A percentile compares a stretch with the other conserved stretches of the same genome.
Evolutionary conservation across 2,113 vertebrate genomes (phyloP).

Genomic region (Sapayoa aenigma): DNA sequence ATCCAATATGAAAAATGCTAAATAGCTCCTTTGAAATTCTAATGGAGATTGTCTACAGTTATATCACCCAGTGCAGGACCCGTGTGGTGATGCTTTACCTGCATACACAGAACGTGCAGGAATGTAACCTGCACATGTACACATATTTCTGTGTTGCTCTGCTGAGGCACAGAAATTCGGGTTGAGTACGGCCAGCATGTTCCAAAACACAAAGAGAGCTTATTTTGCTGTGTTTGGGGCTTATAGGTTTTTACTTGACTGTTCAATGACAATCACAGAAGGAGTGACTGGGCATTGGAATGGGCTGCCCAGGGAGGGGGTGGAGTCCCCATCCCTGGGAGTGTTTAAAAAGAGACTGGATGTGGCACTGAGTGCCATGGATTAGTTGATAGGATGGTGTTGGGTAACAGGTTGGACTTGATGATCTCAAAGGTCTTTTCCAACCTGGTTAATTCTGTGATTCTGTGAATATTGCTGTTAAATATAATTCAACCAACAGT

Average conservation of each 20-base stretch:
- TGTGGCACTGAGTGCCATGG: too few relatives aligned
- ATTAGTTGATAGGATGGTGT: too few relatives aligned
- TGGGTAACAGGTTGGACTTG: too few relatives aligned
- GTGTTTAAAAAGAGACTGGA: too few relatives aligned
- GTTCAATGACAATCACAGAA: background rate
- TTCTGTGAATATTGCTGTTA: background rate
- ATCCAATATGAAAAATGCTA: conserved; percentile 17
- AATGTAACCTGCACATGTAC: background rate
- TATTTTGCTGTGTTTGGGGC: background rate
- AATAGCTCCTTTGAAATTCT: conserved; percentile 37
- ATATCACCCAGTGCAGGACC: background rate
- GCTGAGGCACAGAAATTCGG: background rate
- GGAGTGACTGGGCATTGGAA: too few relatives aligned
- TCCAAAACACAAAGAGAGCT: background rate
- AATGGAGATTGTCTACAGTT: background rate
- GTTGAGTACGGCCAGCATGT: background rate
- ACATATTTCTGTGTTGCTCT: background rate
- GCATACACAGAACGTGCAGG: background rate
- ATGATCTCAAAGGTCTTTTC: too few relatives aligned
- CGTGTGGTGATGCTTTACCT: background rate
- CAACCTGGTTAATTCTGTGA: too few relatives aligned
- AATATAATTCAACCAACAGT: background rate
- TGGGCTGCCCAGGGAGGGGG: too few relatives aligned
- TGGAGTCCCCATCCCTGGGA: too few relatives aligned
- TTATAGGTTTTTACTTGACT: background rate